These are phyloP conservation scores for Cydia splendana DNA, from an alignment of 1,140 invertebrate genomes.

Conservation along the genomic window DNA sequence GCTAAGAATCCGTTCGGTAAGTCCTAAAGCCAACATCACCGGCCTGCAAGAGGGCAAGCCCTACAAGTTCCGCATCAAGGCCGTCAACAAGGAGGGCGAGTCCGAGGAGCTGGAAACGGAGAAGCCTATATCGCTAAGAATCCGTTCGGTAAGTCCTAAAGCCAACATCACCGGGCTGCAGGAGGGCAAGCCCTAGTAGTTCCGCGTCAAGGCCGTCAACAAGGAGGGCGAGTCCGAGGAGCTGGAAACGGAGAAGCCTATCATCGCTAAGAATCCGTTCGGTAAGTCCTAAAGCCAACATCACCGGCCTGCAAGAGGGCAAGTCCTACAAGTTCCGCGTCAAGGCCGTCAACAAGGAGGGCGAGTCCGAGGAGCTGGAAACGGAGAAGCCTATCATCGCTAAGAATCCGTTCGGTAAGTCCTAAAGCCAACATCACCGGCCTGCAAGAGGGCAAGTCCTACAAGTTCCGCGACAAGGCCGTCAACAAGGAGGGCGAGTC, in stretches of 20 bases:
- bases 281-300: conserved; percentile 88
- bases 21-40: conserved; percentile 87
- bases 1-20: conserved; percentile 99
- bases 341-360: conserved; percentile 98
- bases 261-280: conserved; percentile 99
- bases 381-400: conserved; percentile 96
- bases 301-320: conserved; percentile 93
- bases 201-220: conserved; percentile 99
- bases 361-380: conserved; percentile 97
- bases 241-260: conserved; percentile 95
- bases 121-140: conserved; percentile 98
- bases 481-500: conserved; percentile 99
- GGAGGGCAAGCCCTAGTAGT: conserved; percentile 98
- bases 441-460: conserved; percentile 95
- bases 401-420: conserved; percentile 97
- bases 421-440: conserved; percentile 89
- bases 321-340: conserved; percentile 99
- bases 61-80: conserved; percentile 99
- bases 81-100: conserved; percentile 99
- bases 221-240: conserved; percentile 98
- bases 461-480: conserved; percentile 98
- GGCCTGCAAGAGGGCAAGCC: conserved; percentile 96
- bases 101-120: conserved; percentile 97
- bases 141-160: conserved; percentile 91
- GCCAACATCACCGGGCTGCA: conserved; percentile 92